phyloP scores from a whole-genome alignment of 2,113 vertebrate genomes.

The Cyprinodon tularosa region DNA sequence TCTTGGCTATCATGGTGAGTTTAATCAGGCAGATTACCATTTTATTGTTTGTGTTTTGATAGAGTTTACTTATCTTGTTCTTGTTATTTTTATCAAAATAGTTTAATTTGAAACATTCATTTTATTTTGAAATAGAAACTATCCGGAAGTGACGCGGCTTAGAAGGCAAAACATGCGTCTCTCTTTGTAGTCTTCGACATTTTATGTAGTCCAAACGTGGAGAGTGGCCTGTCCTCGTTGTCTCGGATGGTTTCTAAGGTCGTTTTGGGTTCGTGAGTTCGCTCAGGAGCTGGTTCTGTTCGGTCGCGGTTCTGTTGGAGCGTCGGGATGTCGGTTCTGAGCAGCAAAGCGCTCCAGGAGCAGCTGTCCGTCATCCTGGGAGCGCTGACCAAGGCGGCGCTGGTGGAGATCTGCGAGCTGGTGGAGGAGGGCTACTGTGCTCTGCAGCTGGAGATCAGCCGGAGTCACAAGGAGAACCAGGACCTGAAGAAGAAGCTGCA shows the following conservation, averaged over 20 bases:
- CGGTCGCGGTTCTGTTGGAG: neutral
- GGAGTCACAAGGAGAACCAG: constrained; percentile 66
- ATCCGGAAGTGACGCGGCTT: constrained; percentile 15
- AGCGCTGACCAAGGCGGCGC: constrained; percentile 66
- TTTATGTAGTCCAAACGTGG: neutral
- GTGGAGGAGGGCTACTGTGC: constrained; percentile 66
- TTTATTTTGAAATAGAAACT: constrained; percentile 42
- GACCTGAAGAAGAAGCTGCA: constrained; percentile 72
- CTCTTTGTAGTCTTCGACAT: neutral
- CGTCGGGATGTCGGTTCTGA: constrained; percentile 28
- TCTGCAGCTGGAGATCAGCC: constrained; percentile 63
- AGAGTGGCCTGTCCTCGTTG: neutral
- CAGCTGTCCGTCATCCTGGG: constrained; percentile 71
- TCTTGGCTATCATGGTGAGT: no score
- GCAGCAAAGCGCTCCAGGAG: constrained; percentile 46
- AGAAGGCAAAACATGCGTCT: neutral
- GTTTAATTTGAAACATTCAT: neutral
- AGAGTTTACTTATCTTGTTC: neutral
- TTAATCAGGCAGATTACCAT: no score
- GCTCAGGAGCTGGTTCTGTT: neutral
- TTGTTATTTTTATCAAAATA: no score
- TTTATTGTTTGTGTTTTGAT: neutral
- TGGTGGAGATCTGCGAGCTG: constrained; percentile 71
- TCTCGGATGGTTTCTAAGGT: neutral
- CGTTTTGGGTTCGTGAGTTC: neutral